A percentile compares a stretch with the other conserved stretches of the same genome.
phyloP scores from a whole-genome alignment of 1,140 invertebrate genomes.

The Propsilocerus akamusi region DNA sequence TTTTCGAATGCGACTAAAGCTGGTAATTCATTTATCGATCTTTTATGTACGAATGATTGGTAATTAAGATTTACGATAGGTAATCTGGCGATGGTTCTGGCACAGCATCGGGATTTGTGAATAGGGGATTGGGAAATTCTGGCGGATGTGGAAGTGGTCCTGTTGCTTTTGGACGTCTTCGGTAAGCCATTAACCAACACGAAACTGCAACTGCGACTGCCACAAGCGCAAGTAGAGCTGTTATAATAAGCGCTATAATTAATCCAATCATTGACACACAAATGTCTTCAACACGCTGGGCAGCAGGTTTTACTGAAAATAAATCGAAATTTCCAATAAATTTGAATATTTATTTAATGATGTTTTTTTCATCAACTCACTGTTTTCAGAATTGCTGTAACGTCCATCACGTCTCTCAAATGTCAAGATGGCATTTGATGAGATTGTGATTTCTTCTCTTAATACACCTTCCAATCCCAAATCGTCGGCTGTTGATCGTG shows the following conservation, averaged over 20 bases:
- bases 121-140: constrained; percentile 86
- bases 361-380: constrained; percentile 25
- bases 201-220: constrained; percentile 86
- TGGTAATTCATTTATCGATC: neutral
- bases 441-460: constrained; percentile 80
- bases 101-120: constrained; percentile 42
- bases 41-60: neutral
- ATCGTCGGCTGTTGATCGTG: constrained; percentile 26
- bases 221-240: constrained; percentile 74
- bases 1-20: neutral
- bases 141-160: constrained; percentile 84
- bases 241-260: constrained; percentile 79
- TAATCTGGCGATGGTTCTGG: constrained; percentile 29
- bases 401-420: constrained; percentile 64
- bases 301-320: constrained; percentile 31
- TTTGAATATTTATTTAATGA: constrained; percentile 5
- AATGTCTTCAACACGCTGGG: constrained; percentile 60
- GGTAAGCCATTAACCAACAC: constrained; percentile 86
- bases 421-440: constrained; percentile 79
- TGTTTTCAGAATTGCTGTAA: constrained; percentile 44
- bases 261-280: constrained; percentile 86
- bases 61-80: constrained; percentile 15
- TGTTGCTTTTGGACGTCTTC: constrained; percentile 61
- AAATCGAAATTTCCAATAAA: constrained; percentile 8
- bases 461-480: constrained; percentile 54